Percentiles rank a stretch among this genome's conserved stretches.
Evolutionary conservation across 1,140 invertebrate genomes (phyloP).

Genomic region (Bombyx mandarina): DNA sequence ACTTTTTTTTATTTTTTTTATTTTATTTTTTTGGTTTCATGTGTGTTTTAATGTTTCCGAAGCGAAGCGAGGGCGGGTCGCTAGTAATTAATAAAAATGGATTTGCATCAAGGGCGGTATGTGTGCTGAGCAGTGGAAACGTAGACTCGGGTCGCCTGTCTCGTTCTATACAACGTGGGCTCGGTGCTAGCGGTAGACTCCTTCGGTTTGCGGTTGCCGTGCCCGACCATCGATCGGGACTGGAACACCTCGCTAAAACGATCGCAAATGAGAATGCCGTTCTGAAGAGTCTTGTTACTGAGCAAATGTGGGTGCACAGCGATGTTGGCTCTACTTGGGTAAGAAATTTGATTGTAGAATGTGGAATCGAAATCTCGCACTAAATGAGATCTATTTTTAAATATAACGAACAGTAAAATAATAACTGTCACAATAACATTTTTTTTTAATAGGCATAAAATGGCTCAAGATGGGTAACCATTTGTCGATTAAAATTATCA

Average conservation of each 20-base stretch:
- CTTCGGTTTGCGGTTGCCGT: slow-evolving; percentile 43
- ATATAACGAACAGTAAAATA: not conserved
- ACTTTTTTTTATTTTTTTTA: too few relatives aligned
- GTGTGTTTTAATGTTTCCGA: too few relatives aligned
- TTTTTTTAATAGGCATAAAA: too few relatives aligned
- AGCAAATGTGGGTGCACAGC: slow-evolving; percentile 56
- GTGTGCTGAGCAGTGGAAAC: slow-evolving; percentile 51
- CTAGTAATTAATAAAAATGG: too few relatives aligned
- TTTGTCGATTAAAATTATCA: too few relatives aligned
- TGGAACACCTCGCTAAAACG: slow-evolving; percentile 37
- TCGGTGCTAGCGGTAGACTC: slow-evolving; percentile 39
- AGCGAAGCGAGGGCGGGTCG: too few relatives aligned
- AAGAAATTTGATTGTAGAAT: slow-evolving; percentile 4
- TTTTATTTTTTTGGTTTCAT: too few relatives aligned
- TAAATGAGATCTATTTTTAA: not conserved
- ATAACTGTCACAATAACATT: not conserved
- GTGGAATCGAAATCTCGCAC: not conserved
- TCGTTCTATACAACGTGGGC: slow-evolving; percentile 47
- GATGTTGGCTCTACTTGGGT: slow-evolving; percentile 51
- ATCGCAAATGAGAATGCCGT: slow-evolving; percentile 45
- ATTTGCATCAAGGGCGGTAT: slow-evolving; percentile 33
- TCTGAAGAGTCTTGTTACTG: slow-evolving; percentile 50
- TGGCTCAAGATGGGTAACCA: too few relatives aligned
- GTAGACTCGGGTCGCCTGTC: slow-evolving; percentile 41
- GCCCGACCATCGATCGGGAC: slow-evolving; percentile 37